Evolutionary conservation across 1,140 invertebrate species (phyloP), one percentile per base, ranked within the genome.

Genomic region (Drosophila navojoa): DNA sequence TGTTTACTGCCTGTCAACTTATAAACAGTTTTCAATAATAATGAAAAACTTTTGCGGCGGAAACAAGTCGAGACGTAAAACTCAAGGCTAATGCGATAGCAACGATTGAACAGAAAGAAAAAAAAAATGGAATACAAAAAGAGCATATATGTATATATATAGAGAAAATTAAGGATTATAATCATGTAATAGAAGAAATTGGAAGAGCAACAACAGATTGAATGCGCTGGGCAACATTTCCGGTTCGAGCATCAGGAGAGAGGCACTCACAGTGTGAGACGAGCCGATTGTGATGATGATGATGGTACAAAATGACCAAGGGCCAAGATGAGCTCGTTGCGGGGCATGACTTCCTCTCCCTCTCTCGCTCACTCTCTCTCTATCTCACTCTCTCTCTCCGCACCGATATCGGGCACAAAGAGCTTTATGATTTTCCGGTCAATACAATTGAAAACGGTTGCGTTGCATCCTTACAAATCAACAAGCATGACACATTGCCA

Each of bases 381-480:
- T 29, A 1, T 29, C 27, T 29, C 27, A 55, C 22, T 35, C 32
- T 9, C 19, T 22, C 19, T 22, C 19, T 22, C 45, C 10, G 27
- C 27, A 5, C 62, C 32, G 57, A 22, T 42, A 44, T 22, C 45
- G 52, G 42, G 25, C 70, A 87, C 82, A 86, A 86, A 81, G 82
- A 86, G 82, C 82, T 86, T 86, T 86, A 87, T 86, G 82, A 86
- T 86, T 86, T 86, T 86, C 82, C 82, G 82, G 82, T 86, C 82
- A 86, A 86, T 86, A 86, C 82, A 86, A 86, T 79, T 81, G 71
- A 70, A 71, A 58, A 76, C 47, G 61, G 44, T 61, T 67, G 66
- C 69, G 71, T 19, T 77, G 82, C 82, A 86, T 86, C 82, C 82
- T 86, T 86, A 86, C 82, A 86, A 86, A 86, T 86, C 82, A 86